Evolutionary conservation across 2,888 invertebrate genomes (phyloP).

Genomic region (Drosophila pseudotakahashii): DNA sequence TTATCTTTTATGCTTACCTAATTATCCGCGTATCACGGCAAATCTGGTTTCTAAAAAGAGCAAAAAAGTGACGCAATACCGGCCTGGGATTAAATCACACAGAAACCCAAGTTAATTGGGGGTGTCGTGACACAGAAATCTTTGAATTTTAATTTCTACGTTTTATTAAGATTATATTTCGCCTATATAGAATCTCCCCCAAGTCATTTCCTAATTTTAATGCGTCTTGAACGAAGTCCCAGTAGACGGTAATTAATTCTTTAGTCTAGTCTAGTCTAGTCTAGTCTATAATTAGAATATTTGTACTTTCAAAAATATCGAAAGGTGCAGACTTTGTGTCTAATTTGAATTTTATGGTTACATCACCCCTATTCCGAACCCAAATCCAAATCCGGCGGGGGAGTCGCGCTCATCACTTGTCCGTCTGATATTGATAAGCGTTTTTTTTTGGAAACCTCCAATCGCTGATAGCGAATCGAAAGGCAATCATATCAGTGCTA

Average conservation of each 20-base stretch:
- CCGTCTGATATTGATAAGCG: conserved; percentile 57
- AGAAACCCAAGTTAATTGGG: conserved; percentile 31
- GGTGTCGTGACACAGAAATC: conserved; percentile 18
- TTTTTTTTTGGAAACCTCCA: conserved; percentile 16
- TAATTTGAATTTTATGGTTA: conserved; percentile 61
- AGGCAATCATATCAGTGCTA: conserved; percentile 52
- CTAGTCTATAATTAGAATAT: conserved; percentile 30
- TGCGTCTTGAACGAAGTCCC: conserved; percentile 22
- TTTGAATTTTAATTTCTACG: not conserved
- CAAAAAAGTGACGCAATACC: conserved; percentile 58
- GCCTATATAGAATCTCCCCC: conserved; percentile 12
- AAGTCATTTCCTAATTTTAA: conserved; percentile 25
- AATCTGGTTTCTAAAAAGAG: conserved; percentile 10
- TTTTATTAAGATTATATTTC: conserved; percentile 1
- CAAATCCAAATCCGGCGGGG: conserved; percentile 28
- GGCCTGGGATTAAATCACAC: conserved; percentile 39
- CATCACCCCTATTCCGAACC: conserved; percentile 56
- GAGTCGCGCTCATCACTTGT: conserved; percentile 36
- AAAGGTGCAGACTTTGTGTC: conserved; percentile 19
- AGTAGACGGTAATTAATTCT: conserved; percentile 42
- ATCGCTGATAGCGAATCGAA: conserved; percentile 46
- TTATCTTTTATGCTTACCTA: conserved; percentile 49
- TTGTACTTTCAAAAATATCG: conserved; percentile 1
- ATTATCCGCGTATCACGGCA: conserved; percentile 8
- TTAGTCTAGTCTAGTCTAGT: conserved; percentile 13